These are phyloP conservation scores for Dasypogon diadema DNA, from an alignment of 2,888 invertebrate genomes.

Conservation along the genomic window DNA sequence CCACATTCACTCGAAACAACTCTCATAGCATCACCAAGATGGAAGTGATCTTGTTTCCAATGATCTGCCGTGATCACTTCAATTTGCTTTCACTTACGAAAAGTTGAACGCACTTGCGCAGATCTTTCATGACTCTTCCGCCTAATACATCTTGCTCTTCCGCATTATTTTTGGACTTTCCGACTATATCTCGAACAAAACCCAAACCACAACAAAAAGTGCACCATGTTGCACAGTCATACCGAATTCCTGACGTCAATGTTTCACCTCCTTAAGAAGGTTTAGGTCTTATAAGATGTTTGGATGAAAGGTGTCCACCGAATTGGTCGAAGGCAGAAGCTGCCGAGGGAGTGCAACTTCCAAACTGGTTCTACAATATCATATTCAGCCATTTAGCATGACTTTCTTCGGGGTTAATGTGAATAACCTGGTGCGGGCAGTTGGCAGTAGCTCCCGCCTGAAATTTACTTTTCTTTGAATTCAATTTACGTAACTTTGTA, in stretches of 20 bases:
- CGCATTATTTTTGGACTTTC: constrained; percentile 23
- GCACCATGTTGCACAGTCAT: not conserved
- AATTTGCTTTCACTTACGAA: constrained; percentile 39
- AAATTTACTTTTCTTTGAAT: not conserved
- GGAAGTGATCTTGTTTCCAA: constrained; percentile 14
- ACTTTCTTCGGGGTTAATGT: constrained; percentile 33
- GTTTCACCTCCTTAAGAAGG: not conserved
- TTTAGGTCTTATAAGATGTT: not conserved
- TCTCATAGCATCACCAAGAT: constrained; percentile 14
- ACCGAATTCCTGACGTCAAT: not conserved
- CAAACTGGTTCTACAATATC: constrained; percentile 23
- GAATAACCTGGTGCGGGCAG: not conserved
- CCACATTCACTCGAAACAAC: constrained; percentile 8
- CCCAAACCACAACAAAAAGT: not conserved
- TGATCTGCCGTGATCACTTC: constrained; percentile 18
- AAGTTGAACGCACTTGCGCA: constrained; percentile 38
- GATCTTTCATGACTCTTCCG: constrained; percentile 21
- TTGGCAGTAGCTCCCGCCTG: not conserved
- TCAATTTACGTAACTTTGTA: constrained; percentile 10
- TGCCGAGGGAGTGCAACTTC: constrained; percentile 19
- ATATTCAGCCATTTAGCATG: not conserved
- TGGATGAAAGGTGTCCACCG: not conserved
- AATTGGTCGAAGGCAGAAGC: not conserved
- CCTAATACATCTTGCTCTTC: constrained; percentile 19
- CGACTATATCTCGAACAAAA: not conserved